These are phyloP conservation scores for Acanthurus tractus DNA, from an alignment of 2,797 vertebrate genomes.

Conservation along the genomic window DNA sequence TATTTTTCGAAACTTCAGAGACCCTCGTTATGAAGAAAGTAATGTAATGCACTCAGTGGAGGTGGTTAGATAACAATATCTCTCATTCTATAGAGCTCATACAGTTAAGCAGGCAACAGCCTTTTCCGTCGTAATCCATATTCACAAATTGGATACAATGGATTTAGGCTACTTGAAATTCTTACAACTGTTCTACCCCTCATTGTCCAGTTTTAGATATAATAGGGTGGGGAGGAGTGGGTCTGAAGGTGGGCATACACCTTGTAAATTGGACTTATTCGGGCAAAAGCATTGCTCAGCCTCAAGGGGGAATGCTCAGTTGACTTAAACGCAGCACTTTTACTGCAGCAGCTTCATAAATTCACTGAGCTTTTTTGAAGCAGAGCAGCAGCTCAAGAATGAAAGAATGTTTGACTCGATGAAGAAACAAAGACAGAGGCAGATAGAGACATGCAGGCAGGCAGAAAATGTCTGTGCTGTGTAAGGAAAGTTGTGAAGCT, in stretches of 20 bases:
- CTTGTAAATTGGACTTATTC: conserved; percentile 56
- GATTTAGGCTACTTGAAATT: conserved; percentile 63
- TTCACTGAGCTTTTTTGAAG: conserved; percentile 54
- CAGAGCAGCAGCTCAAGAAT: conserved; percentile 39
- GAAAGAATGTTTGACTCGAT: conserved; percentile 61
- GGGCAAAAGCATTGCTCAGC: conserved; percentile 49
- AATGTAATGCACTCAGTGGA: conserved; percentile 34
- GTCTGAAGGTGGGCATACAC: conserved; percentile 42
- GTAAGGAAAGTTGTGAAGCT: conserved; percentile 37
- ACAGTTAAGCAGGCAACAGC: conserved; percentile 13
- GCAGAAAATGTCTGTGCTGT: conserved; percentile 51
- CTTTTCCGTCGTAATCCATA: conserved; percentile 51
- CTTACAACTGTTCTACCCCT: conserved; percentile 51
- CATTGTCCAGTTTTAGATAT: conserved; percentile 57
- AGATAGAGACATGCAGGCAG: conserved; percentile 47
- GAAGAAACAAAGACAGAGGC: conserved; percentile 53
- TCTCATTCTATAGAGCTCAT: conserved; percentile 33
- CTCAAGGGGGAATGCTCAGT: conserved; percentile 55
- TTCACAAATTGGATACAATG: conserved; percentile 48
- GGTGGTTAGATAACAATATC: conserved; percentile 55
- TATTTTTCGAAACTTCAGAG: conserved; percentile 60
- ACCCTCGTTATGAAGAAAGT: conserved; percentile 48
- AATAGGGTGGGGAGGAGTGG: conserved; percentile 45
- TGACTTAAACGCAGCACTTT: conserved; percentile 69
- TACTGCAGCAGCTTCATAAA: conserved; percentile 50